phyloP scores from a whole-genome alignment of 2,113 vertebrate species.

The Heliornis fulica region DNA sequence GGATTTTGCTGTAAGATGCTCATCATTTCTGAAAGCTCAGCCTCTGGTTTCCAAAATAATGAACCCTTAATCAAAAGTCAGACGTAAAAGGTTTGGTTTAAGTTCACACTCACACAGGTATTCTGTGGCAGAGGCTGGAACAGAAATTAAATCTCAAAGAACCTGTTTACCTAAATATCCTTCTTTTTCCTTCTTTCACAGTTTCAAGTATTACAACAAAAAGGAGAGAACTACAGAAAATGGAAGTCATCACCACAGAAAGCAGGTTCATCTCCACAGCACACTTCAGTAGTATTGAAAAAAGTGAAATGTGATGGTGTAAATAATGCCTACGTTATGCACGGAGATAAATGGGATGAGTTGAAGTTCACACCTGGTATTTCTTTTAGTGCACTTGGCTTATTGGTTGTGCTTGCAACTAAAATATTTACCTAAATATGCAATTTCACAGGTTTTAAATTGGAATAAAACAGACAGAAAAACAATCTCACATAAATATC shows the following conservation, averaged over 20 bases:
- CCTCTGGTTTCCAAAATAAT: neutral
- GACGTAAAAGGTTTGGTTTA: neutral
- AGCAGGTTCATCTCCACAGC: neutral
- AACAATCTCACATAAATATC: neutral
- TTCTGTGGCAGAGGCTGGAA: neutral
- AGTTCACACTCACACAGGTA: neutral
- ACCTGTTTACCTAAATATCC: neutral
- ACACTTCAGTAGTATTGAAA: neutral
- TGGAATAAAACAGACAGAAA: neutral
- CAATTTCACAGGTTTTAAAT: neutral
- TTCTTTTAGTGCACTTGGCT: neutral
- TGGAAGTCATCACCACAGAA: neutral
- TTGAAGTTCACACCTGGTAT: neutral
- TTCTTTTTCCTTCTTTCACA: neutral
- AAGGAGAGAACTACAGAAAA: neutral
- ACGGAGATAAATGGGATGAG: neutral
- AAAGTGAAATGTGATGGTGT: neutral
- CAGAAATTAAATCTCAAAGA: neutral
- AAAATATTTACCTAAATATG: neutral
- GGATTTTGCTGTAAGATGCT: neutral
- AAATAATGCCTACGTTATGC: neutral
- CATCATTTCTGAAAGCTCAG: neutral
- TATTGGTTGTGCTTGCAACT: neutral
- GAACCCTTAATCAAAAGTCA: neutral
- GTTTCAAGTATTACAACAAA: neutral